Evolutionary conservation across 2,888 invertebrate genomes (phyloP), one percentile per base, ranked within the genome.

Genomic region (Atethmia centrago): DNA sequence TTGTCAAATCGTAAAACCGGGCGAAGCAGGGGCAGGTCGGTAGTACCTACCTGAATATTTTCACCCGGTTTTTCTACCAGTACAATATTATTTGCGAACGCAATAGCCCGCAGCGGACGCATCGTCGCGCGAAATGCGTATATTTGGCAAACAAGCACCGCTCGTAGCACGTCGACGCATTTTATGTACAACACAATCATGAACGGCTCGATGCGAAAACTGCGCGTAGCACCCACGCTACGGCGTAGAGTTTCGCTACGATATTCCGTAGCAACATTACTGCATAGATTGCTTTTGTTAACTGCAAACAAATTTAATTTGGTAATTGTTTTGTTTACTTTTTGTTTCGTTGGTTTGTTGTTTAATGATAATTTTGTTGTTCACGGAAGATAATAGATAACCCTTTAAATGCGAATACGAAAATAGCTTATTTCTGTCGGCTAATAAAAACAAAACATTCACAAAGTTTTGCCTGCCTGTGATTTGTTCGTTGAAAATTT

Each of bases 181-280:
- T 79, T 67, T 79, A 79, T 73, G 67, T 79, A 61, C 53, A 76
- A 49, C 55, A 64, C 63, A 64, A 64, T 58, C 53, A 21, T 59
- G 36, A 68, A 36, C 19, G n/a, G 31, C 10, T 5, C 65, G 53
- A n/a, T 40, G 79, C 63, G 42, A 55, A 63, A 47, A 49, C 61
- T 53, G 21, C 58, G 62, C 68, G 78, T 73, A 78, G 78, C 66
- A 53, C 36, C 45, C n/a, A 16, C 25, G 47, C 79, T 79, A 79
- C 79, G 73, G 31, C 79, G 77, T 78, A 73, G 63, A 64, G 31
- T 21, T 45, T 1, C n/a, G 78, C 78, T 79, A 79, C 79, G 63
- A 74, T 49, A 53, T 73, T 72, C 42, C 62, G 77, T 77, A 77
- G 78, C 64, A 62, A 76, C 19, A 62, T 62, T 56, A 62, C 31